Evolutionary conservation across 37 sponge, comb jelly and placozoan species (phyloP).

Genomic region (Trichoplax adhaerens): DNA sequence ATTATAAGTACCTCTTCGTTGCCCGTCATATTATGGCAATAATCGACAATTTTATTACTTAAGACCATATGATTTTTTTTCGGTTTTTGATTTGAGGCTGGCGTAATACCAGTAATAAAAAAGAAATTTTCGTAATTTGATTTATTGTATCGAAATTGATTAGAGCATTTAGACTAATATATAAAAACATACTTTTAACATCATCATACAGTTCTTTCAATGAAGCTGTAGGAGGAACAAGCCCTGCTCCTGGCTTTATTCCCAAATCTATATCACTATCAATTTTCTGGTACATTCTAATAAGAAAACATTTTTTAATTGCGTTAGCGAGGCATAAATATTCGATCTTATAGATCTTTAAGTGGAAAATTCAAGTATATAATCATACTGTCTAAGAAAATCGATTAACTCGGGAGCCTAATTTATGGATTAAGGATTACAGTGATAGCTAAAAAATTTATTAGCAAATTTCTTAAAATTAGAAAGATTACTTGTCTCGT

Average conservation of each 20-base stretch:
- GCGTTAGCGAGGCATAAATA: constrained; percentile 1
- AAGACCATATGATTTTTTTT: too few relatives aligned
- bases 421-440: neutral
- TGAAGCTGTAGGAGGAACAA: constrained; percentile 13
- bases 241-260: constrained; percentile 36
- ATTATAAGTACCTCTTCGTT: too few relatives aligned
- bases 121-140: too few relatives aligned
- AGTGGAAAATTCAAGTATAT: neutral
- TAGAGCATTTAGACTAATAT: too few relatives aligned
- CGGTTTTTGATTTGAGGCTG: too few relatives aligned
- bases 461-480: neutral
- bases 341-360: neutral
- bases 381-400: neutral
- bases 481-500: constrained; percentile 22
- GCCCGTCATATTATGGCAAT: too few relatives aligned
- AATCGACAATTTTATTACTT: too few relatives aligned
- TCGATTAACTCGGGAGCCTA: neutral
- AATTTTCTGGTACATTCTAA: constrained; percentile 1
- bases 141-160: too few relatives aligned
- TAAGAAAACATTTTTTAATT: neutral
- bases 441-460: neutral
- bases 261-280: constrained; percentile 29
- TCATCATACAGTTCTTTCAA: too few relatives aligned
- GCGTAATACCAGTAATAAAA: too few relatives aligned
- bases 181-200: too few relatives aligned